phyloP scores from a whole-genome alignment of 2,113 vertebrate species.

The Hemiscyllium ocellatum region DNA sequence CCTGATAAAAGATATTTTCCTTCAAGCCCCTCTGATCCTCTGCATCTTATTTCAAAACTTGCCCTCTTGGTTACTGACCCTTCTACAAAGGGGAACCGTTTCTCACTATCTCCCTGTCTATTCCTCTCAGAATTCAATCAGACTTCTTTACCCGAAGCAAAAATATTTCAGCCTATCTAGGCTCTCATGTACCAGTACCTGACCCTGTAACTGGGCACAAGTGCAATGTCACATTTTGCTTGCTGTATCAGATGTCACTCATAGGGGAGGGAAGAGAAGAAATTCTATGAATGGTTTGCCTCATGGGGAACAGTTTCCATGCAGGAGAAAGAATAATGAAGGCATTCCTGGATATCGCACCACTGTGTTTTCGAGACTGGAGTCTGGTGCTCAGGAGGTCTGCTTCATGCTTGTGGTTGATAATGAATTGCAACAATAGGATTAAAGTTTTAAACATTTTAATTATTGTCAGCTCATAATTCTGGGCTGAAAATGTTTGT shows the following conservation, averaged over 20 bases:
- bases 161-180: no score
- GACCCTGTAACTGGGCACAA: not conserved
- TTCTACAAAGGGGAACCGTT: no score
- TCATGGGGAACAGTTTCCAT: not conserved
- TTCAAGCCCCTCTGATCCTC: no score
- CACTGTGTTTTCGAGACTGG: not conserved
- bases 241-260: not conserved
- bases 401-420: not conserved
- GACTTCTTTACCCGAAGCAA: no score
- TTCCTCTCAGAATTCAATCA: no score
- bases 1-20: no score
- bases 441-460: not conserved
- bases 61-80: no score
- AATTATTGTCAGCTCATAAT: not conserved
- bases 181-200: not conserved
- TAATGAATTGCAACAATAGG: not conserved
- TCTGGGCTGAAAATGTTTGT: slow-evolving; percentile 7
- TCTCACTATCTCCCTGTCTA: no score
- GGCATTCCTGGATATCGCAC: not conserved
- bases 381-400: not conserved
- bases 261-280: not conserved
- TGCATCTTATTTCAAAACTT: no score
- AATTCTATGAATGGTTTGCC: not conserved
- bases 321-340: not conserved
- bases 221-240: not conserved